These are phyloP conservation scores for Drosophila setosimentum DNA, from an alignment of 2,888 invertebrate genomes.

Conservation along the genomic window DNA sequence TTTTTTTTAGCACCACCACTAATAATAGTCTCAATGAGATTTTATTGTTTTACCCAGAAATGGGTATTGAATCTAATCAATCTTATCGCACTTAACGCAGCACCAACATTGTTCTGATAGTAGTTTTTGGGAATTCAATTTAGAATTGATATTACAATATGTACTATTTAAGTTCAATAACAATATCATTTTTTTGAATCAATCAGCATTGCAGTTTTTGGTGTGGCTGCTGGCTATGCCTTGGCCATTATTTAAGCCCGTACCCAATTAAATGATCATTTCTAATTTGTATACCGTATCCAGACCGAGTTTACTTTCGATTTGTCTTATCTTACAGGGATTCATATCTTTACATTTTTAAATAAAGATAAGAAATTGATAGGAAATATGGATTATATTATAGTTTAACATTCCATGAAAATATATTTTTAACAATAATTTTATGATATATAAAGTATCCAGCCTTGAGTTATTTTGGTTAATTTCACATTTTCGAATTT, in stretches of 20 bases:
- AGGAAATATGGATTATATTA: not conserved
- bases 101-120: slow-evolving; percentile 23
- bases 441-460: not conserved
- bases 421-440: not conserved
- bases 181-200: slow-evolving; percentile 8
- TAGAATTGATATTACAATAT: slow-evolving; percentile 22
- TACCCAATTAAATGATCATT: not conserved
- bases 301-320: not conserved
- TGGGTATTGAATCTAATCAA: slow-evolving; percentile 32
- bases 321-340: not conserved
- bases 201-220: not conserved
- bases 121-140: slow-evolving; percentile 11
- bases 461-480: not conserved
- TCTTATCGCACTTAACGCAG: slow-evolving; percentile 47
- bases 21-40: slow-evolving; percentile 5
- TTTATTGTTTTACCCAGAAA: slow-evolving; percentile 29
- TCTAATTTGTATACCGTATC: not conserved
- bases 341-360: not conserved
- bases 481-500: not conserved
- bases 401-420: not conserved
- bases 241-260: slow-evolving; percentile 14
- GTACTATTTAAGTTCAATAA: not conserved
- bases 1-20: not conserved
- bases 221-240: not conserved
- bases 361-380: not conserved